A percentile compares a stretch with the other conserved stretches of the same genome.
Evolutionary conservation across 2,888 invertebrate genomes (phyloP).

Genomic region (Lasioglossum vierecki): DNA sequence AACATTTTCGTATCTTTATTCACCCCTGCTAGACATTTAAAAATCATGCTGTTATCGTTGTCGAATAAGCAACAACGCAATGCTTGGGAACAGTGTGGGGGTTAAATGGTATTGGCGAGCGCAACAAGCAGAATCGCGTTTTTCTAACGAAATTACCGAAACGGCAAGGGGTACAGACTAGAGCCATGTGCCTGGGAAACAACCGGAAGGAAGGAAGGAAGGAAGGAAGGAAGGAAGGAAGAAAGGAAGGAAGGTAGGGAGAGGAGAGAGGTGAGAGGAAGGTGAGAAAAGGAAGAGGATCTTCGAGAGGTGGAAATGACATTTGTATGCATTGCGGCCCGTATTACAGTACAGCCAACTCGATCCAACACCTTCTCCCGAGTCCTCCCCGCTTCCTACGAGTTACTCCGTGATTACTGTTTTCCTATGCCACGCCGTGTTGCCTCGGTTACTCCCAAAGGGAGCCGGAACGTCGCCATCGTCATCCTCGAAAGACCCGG

Average conservation of each 20-base stretch:
- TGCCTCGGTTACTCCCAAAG: slow-evolving; percentile 71
- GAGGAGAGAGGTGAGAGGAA: slow-evolving; percentile 33
- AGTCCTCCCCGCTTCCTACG: slow-evolving; percentile 53
- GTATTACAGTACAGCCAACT: slow-evolving; percentile 78
- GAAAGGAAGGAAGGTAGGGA: slow-evolving; percentile 50
- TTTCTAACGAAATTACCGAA: slow-evolving; percentile 24
- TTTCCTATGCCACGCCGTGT: slow-evolving; percentile 75
- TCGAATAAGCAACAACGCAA: not conserved
- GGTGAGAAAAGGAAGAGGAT: slow-evolving; percentile 48
- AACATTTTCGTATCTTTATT: too few relatives aligned
- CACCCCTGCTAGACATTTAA: too few relatives aligned
- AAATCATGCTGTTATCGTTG: not conserved
- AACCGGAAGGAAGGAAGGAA: slow-evolving; percentile 51
- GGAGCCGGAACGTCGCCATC: slow-evolving; percentile 44
- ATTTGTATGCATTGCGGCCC: slow-evolving; percentile 82
- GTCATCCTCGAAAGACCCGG: slow-evolving; percentile 45
- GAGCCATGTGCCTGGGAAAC: slow-evolving; percentile 37
- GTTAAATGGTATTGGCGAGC: not conserved
- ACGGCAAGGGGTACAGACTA: slow-evolving; percentile 9
- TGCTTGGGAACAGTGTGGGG: not conserved
- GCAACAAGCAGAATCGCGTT: not conserved
- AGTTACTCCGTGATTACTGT: slow-evolving; percentile 80
- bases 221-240: slow-evolving; percentile 52
- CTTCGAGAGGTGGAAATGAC: slow-evolving; percentile 73
- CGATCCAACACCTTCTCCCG: slow-evolving; percentile 69